These are phyloP conservation scores for Camponotus vicinus DNA, from an alignment of 1,140 invertebrate genomes.

Conservation along the genomic window DNA sequence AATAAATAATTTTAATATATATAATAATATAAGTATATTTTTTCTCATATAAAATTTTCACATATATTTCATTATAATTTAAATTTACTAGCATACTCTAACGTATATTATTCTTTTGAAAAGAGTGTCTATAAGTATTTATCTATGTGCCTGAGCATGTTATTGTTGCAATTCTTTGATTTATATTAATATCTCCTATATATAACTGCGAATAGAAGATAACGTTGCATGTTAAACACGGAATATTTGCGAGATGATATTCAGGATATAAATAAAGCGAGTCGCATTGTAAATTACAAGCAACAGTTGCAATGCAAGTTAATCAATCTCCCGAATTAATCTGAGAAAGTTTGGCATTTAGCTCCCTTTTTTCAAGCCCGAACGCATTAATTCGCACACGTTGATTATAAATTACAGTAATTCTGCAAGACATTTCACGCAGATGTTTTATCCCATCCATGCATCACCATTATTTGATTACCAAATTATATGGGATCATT, in stretches of 20 bases:
- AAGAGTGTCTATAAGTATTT: conserved; percentile 7
- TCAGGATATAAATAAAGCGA: not conserved
- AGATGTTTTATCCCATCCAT: not conserved
- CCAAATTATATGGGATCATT: not conserved
- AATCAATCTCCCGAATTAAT: conserved; percentile 35
- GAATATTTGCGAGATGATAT: conserved; percentile 28
- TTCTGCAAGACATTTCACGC: not conserved
- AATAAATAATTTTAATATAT: no score
- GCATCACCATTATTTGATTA: not conserved
- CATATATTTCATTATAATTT: not conserved
- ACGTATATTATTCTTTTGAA: not conserved
- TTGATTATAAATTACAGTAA: conserved; percentile 21
- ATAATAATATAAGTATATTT: no score
- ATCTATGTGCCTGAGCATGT: not conserved
- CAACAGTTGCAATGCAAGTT: conserved; percentile 12
- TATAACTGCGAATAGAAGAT: conserved; percentile 37
- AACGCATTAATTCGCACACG: not conserved
- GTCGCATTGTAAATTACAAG: conserved; percentile 22
- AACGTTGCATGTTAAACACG: conserved; percentile 15
- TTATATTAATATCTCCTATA: conserved; percentile 44
- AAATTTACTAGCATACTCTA: not conserved
- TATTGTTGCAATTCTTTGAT: conserved; percentile 42
- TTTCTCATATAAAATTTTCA: no score
- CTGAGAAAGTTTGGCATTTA: conserved; percentile 1
- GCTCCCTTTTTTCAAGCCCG: conserved; percentile 13